Conservation (phyloP, 2,113 vertebrate genomes). For the Glaucomys volans region DNA sequence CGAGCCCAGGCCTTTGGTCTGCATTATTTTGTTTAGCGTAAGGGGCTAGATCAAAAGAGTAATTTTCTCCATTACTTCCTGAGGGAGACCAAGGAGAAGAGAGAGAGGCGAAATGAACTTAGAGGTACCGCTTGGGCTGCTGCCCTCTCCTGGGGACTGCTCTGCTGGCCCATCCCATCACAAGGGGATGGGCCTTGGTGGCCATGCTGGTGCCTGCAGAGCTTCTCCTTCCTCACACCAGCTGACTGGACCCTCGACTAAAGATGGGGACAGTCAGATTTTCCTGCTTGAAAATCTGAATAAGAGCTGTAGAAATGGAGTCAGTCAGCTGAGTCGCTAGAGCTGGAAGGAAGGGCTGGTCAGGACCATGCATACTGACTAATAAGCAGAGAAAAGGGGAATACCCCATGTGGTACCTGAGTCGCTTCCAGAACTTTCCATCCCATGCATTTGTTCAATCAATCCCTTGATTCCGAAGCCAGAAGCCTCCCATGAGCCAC, state of each 20-base stretch:
- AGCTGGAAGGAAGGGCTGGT: neutral
- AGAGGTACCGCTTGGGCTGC: neutral
- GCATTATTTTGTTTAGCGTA: slow-evolving; percentile 34
- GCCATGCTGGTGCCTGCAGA: neutral
- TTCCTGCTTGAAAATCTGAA: neutral
- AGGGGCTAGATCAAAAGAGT: neutral
- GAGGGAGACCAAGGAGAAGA: neutral
- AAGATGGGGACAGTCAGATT: neutral
- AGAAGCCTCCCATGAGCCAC: rapidly evolving
- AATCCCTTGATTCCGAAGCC: neutral
- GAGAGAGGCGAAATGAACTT: neutral
- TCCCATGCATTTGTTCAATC: neutral
- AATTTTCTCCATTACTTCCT: neutral
- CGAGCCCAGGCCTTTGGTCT: neutral
- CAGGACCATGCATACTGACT: neutral
- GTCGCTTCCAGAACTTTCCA: neutral
- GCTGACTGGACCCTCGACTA: neutral
- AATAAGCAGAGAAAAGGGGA: neutral
- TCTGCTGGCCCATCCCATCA: rapidly evolving
- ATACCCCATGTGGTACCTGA: neutral
- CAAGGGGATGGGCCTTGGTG: neutral
- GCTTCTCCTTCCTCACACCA: neutral
- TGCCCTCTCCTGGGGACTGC: neutral
- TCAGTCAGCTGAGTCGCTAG: neutral
- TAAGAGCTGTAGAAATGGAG: neutral